Base-by-base conservation (phyloP, 2,888 invertebrate genomes). In the Pseudococcus longispinus region DNA sequence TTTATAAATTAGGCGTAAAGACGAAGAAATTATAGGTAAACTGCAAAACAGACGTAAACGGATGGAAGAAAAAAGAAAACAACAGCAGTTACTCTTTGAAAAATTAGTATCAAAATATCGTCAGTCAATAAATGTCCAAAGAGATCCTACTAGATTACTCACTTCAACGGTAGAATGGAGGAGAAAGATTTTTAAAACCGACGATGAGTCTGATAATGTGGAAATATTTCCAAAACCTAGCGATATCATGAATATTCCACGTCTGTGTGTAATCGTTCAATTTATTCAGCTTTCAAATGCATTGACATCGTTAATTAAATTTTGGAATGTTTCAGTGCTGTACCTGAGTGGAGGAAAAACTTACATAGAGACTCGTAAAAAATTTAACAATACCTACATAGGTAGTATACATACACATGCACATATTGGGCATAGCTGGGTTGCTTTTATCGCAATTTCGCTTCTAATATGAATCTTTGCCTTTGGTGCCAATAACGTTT, bases 111-210 rank as follows among this genome's bases (percentile, higher is more conserved):
- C 86, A 32, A 77, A 86, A 37, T 32, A 51, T 20, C 77, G 80
- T 55, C 46, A 74, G 4, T 77, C 44, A 18, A 44, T 86, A 2
- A 26, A 44, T 15, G 77, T 51, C 11, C 42, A 51, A 44, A 86
- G 86, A 37, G 86, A 86, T n/a, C 86, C 86, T 6, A n/a, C 42
- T 2, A 77, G 86, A 80, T 23, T 86, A 32, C 37, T 86, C 5
- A 51, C 15, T 32, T 29, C 86, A 13, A 86, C 86, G 13, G 80
- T 86, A 1, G 86, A 86, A 86, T 86, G 86, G 86, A 86, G 51
- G 37, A 55, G 74, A 20, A 86, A 86, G 80, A 86, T 80, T 51
- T 20, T 29, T 2, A 77, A 80, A 55, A 51, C n/a, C 20, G 32
- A 77, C 2, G 44, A 86, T n/a, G 51, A 86, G 15, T 20, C 23